Evolutionary conservation across 2,113 vertebrate genomes (phyloP), one percentile per base, ranked within the genome.

Genomic region (Arothron firmamentum): DNA sequence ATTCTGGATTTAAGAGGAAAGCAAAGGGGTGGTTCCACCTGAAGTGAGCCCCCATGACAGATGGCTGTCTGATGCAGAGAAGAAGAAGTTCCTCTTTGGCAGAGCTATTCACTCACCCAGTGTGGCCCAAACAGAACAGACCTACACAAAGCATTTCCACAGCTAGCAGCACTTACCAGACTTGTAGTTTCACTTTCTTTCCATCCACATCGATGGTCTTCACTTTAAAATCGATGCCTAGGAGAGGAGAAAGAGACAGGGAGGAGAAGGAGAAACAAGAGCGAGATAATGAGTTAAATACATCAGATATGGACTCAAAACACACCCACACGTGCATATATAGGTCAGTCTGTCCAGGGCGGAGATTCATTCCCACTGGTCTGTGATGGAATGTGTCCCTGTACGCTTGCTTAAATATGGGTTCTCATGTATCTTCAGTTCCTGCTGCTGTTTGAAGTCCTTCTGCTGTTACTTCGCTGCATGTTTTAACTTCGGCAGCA

Each of bases 181-280:
- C 93, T 82, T 97, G 96, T 21, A 98, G 90, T 69, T 98, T 98
- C 72, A 98, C 94, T 85, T 94, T 96, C 85, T 95, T 97, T 9
- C 95, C 95, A 2, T 94, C 94, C 13, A 98, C 90, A 0, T 96
- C 94, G 66, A 97, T 90, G 0, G 95, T 97, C 63, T 95, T 94
- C 54, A 98, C 95, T 88, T 97, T 98, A 79, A 98, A 97, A 75
- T 97, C 95, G 0, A 96, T 97, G 51, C 95, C 95, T 97, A 69
- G 0, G 41, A 72, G 46, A 60, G 28, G 52, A 58, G 5, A 53
- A 31, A 56, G 38, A 47, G 38, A 59, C 31, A 54, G 52, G 15
- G 28, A 52, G 38, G 28, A 52, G n/a, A n/a, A 50, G 38, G 21
- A 47, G 50, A 47, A 50, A n/a, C 12, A 14, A 25, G 31, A 47